Percentiles rank a stretch among this genome's conserved stretches.
phyloP scores from a whole-genome alignment of 2,797 vertebrate species.

The Micrastur ruficollis region DNA sequence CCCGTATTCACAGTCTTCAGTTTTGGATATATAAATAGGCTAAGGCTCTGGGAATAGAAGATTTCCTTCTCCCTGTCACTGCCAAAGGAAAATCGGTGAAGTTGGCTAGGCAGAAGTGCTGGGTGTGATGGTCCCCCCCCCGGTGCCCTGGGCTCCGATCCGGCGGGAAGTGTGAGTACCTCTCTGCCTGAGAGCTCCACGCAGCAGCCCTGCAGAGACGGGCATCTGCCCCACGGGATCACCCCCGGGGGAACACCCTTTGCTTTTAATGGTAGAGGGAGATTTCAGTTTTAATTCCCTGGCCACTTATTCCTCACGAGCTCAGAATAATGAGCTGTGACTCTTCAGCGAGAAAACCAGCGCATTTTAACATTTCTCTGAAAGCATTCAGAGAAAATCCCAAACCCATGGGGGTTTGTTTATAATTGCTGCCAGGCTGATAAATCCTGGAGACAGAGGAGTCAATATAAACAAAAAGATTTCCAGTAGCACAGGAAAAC shows the following conservation, averaged over 20 bases:
- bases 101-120: background rate
- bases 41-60: background rate
- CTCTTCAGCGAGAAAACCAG: background rate
- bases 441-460: background rate
- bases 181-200: background rate
- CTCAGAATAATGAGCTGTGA: background rate
- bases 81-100: background rate
- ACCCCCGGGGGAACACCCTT: background rate
- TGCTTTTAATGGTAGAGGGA: background rate
- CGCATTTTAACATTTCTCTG: background rate
- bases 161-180: fast-evolving
- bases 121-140: background rate
- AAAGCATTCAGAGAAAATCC: background rate
- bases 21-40: background rate
- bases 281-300: background rate
- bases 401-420: background rate
- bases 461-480: background rate
- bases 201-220: background rate
- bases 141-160: fast-evolving
- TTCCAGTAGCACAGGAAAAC: conserved; percentile 5
- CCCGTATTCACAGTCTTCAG: background rate
- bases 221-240: fast-evolving
- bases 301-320: background rate
- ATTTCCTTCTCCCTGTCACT: background rate
- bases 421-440: background rate